A percentile compares a stretch with the other conserved stretches of the same genome.
phyloP scores from a whole-genome alignment of 2,888 invertebrate species.

The Eristalis intricaria region DNA sequence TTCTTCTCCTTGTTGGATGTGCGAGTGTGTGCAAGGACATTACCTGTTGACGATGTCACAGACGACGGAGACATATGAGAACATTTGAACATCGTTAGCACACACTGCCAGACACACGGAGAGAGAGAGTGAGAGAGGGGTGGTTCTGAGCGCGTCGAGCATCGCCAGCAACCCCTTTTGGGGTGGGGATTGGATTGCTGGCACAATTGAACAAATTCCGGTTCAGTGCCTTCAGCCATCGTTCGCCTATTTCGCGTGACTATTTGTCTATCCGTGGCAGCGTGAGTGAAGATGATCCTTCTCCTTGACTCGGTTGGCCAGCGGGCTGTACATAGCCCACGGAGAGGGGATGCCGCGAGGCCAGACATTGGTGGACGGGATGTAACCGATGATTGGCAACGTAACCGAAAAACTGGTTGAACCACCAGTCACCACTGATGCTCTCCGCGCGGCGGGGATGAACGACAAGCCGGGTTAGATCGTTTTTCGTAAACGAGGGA shows the following conservation, averaged over 20 bases:
- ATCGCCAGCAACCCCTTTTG: slow-evolving; percentile 40
- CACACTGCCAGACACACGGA: neutral
- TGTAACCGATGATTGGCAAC: neutral
- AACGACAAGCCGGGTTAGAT: neutral
- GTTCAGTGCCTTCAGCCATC: slow-evolving; percentile 48
- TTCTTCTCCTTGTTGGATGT: slow-evolving; percentile 3
- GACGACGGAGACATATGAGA: neutral
- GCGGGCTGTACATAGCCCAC: neutral
- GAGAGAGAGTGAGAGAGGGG: neutral
- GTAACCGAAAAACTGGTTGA: neutral
- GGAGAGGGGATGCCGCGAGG: slow-evolving; percentile 17
- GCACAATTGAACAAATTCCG: slow-evolving; percentile 40
- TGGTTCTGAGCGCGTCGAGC: neutral
- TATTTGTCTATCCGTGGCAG: slow-evolving; percentile 38
- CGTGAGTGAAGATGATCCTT: slow-evolving; percentile 24
- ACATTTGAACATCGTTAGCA: slow-evolving; percentile 30
- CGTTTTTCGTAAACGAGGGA: neutral
- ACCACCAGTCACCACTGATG: neutral
- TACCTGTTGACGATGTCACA: slow-evolving; percentile 63
- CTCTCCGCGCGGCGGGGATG: neutral
- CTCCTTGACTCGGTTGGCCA: slow-evolving; percentile 48
- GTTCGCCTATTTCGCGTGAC: slow-evolving; percentile 43
- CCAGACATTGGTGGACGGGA: slow-evolving; percentile 20
- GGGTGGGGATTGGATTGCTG: slow-evolving; percentile 48
- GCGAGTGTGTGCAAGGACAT: slow-evolving; percentile 48